Conservation (phyloP, 2,113 vertebrate genomes). For the Apaloderma vittatum region DNA sequence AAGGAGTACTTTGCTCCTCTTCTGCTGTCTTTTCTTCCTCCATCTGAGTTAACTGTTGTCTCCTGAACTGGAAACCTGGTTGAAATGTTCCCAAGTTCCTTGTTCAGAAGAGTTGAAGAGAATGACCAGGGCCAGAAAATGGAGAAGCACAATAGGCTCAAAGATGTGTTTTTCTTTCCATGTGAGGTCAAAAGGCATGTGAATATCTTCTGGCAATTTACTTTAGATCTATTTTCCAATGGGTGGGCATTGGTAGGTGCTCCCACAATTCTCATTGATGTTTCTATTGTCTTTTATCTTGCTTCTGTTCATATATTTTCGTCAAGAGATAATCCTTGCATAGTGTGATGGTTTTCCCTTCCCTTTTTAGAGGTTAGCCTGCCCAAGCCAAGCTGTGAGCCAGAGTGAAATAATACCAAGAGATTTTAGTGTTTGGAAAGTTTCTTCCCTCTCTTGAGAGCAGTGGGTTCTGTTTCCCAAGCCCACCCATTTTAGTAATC, state of each 20-base stretch:
- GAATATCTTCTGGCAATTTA: neutral
- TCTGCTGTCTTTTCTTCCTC: neutral
- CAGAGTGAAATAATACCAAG: neutral
- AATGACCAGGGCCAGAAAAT: neutral
- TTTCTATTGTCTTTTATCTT: slow-evolving; percentile 4
- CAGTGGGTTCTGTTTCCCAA: neutral
- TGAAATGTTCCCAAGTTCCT: neutral
- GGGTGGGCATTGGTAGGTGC: neutral
- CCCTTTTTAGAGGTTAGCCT: neutral
- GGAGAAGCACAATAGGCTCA: neutral
- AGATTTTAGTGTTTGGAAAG: neutral
- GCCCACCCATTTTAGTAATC: neutral
- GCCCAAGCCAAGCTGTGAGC: neutral
- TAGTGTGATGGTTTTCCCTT: neutral
- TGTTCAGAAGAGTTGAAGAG: neutral
- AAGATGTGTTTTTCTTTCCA: neutral
- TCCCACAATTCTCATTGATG: neutral
- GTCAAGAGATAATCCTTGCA: neutral
- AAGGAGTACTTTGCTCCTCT: neutral
- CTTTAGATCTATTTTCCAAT: neutral
- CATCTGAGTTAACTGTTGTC: neutral
- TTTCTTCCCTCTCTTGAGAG: neutral
- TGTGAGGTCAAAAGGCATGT: neutral
- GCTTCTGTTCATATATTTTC: neutral
- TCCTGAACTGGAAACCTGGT: neutral